Evolutionary conservation across 2,888 invertebrate genomes (phyloP).

Genomic region (Acleris emargana): DNA sequence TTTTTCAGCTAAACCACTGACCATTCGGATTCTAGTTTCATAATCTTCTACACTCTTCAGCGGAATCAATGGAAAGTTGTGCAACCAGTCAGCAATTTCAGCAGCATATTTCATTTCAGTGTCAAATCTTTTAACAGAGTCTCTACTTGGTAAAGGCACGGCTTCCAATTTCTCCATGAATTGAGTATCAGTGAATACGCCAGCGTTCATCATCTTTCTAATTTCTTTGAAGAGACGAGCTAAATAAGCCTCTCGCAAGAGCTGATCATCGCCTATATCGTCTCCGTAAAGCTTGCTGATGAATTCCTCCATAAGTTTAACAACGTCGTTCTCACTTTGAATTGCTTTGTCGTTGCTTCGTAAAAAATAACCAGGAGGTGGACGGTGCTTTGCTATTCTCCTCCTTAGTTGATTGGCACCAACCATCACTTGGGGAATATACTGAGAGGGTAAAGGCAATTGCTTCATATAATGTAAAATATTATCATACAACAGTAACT

Average conservation of each 20-base stretch:
- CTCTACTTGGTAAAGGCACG: conserved; percentile 48
- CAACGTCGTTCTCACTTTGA: conserved; percentile 46
- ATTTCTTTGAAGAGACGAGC: conserved; percentile 56
- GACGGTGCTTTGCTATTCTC: conserved; percentile 43
- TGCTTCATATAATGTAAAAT: conserved; percentile 46
- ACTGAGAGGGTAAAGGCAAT: conserved; percentile 48
- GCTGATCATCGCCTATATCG: conserved; percentile 56
- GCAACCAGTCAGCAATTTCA: conserved; percentile 65
- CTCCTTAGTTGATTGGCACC: conserved; percentile 49
- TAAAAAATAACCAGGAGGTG: neutral
- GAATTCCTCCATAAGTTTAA: conserved; percentile 57
- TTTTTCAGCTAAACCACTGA: conserved; percentile 57
- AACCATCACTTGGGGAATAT: conserved; percentile 40
- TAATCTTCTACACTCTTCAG: conserved; percentile 42
- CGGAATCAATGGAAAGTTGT: conserved; percentile 57
- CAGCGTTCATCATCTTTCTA: conserved; percentile 48
- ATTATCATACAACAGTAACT: conserved; percentile 47
- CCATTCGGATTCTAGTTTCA: conserved; percentile 47
- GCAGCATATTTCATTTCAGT: conserved; percentile 55
- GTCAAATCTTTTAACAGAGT: conserved; percentile 49
- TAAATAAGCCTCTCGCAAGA: conserved; percentile 59
- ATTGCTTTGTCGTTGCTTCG: neutral
- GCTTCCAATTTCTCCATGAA: conserved; percentile 49
- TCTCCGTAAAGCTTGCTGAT: conserved; percentile 49
- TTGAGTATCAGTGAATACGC: conserved; percentile 44